Conservation (phyloP, 2,797 vertebrate species). For the Petrocephalus sullivani region DNA sequence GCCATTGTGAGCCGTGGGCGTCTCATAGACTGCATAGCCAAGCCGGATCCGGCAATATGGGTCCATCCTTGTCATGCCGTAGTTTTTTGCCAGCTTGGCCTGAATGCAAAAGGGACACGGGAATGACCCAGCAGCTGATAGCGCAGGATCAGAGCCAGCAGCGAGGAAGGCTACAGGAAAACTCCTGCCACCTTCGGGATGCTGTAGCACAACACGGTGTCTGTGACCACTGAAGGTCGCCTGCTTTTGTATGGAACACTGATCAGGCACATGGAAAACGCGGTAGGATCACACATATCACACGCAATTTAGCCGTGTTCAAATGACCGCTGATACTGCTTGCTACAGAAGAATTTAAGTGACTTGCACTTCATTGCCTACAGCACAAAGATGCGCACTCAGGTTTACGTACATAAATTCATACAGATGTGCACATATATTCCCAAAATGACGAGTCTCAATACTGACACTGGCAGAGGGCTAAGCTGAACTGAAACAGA, state of each 20-base stretch:
- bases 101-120: slow-evolving; percentile 37
- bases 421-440: neutral
- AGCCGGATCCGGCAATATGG: slow-evolving; percentile 87
- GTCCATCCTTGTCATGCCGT: slow-evolving; percentile 97
- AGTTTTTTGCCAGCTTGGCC: slow-evolving; percentile 97
- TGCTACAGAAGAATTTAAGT: neutral
- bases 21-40: slow-evolving; percentile 92
- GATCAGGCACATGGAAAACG: neutral
- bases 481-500: neutral
- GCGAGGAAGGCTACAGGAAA: neutral
- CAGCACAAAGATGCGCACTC: neutral
- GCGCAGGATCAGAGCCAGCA: neutral
- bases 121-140: neutral
- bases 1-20: slow-evolving; percentile 91
- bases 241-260: neutral
- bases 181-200: neutral
- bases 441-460: neutral
- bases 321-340: neutral
- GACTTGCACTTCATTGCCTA: neutral
- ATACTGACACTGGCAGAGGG: neutral
- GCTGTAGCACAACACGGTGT: too few species aligned
- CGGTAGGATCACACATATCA: neutral
- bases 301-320: neutral
- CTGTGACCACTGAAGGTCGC: neutral
- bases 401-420: neutral